A percentile compares a stretch with the other conserved stretches of the same genome.
Evolutionary conservation across 1,140 invertebrate genomes (phyloP).

Genomic region (Habropoda laboriosa): DNA sequence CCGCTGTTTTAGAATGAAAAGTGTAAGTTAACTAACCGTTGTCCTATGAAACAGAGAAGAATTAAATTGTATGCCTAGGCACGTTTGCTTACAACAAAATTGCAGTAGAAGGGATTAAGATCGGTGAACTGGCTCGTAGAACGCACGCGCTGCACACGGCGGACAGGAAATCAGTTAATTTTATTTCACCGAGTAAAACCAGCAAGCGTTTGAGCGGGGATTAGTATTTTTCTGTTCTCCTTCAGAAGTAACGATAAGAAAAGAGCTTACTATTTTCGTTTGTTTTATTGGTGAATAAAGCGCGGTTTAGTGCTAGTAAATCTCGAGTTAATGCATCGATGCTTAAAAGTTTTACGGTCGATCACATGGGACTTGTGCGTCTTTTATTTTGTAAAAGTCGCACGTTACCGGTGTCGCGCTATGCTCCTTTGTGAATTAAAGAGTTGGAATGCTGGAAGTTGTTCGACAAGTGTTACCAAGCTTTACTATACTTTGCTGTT

Average conservation of each 20-base stretch:
- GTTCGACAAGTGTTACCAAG: no score
- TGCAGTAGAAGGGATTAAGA: no score
- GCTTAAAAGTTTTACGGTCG: background rate
- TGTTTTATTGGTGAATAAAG: background rate
- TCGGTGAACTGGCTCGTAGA: no score
- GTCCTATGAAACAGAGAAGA: no score
- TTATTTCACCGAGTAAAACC: background rate
- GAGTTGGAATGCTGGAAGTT: no score
- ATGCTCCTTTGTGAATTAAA: background rate
- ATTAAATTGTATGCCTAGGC: no score
- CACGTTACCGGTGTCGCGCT: background rate
- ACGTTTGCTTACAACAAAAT: no score
- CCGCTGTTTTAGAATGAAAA: no score
- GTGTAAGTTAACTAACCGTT: no score
- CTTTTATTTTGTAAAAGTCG: background rate
- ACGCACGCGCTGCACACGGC: no score
- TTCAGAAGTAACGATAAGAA: background rate
- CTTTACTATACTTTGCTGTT: no score
- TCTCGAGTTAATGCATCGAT: background rate
- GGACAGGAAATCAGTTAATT: background rate
- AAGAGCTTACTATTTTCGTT: background rate
- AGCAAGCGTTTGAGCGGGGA: background rate
- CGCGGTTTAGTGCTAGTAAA: background rate
- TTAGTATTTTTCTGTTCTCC: background rate
- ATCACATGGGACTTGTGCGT: background rate